phyloP scores from a whole-genome alignment of 2,113 vertebrate species.

The Merops nubicus region DNA sequence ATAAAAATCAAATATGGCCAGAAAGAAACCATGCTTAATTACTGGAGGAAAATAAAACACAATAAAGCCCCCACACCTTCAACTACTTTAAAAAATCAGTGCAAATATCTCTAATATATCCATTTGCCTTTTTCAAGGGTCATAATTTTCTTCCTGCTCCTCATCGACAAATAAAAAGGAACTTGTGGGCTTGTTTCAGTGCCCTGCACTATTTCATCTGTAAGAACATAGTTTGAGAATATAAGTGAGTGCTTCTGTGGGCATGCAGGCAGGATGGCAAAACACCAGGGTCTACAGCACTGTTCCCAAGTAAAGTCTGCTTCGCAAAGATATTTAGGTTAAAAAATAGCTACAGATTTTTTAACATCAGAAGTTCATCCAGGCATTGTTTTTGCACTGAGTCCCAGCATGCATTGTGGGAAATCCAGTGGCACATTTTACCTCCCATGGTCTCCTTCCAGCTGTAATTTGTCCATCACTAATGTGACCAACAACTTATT shows the following conservation, averaged over 20 bases:
- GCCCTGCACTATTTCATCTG: not conserved
- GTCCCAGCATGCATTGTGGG: not conserved
- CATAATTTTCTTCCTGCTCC: conserved; percentile 41
- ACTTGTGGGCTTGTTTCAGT: not conserved
- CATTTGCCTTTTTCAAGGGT: conserved; percentile 30
- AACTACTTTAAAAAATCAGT: conserved; percentile 71
- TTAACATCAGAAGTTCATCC: not conserved
- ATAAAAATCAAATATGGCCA: conserved; percentile 82
- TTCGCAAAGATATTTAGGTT: not conserved
- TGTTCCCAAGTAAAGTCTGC: not conserved
- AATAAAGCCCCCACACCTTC: conserved; percentile 31
- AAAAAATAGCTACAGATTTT: not conserved
- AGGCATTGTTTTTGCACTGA: not conserved
- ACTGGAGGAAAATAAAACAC: conserved; percentile 61
- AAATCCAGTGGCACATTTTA: not conserved
- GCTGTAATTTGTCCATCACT: not conserved
- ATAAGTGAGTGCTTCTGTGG: not conserved
- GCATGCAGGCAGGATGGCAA: not conserved
- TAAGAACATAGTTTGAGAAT: not conserved
- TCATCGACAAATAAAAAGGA: not conserved
- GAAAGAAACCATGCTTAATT: conserved; percentile 76
- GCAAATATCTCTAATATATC: conserved; percentile 50
- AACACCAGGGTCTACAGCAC: not conserved
- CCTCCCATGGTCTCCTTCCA: not conserved
- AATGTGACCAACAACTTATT: not conserved